Conservation (phyloP, 2,797 vertebrate species). For the Hylomyscus alleni region DNA sequence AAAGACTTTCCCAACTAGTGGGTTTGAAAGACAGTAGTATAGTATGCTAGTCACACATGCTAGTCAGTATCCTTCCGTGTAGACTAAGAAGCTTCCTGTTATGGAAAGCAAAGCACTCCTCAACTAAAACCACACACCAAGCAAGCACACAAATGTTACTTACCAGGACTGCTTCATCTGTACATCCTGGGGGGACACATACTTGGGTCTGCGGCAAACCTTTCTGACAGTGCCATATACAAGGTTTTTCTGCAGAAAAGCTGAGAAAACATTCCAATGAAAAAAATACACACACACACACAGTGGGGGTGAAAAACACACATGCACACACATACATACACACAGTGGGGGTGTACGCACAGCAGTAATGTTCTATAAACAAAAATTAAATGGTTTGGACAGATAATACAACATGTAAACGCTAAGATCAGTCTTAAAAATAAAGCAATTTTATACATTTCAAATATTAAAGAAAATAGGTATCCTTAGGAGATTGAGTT, state of each 20-base stretch:
- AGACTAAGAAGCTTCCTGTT: background rate
- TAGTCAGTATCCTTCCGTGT: background rate
- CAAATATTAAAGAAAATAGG: conserved; percentile 79
- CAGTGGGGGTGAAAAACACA: background rate
- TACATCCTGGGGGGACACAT: conserved; percentile 91
- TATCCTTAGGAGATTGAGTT: conserved; percentile 73
- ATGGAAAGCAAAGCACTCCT: background rate
- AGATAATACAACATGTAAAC: conserved; percentile 60
- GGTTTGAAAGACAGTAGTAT: background rate
- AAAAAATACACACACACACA: background rate
- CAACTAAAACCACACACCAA: background rate
- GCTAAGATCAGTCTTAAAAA: conserved; percentile 61
- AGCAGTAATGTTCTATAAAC: conserved; percentile 66
- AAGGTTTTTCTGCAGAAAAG: conserved; percentile 93
- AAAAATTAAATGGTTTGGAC: conserved; percentile 74
- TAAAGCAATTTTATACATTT: conserved; percentile 73
- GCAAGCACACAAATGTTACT: background rate
- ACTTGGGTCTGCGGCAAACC: conserved; percentile 93
- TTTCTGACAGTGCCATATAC: conserved; percentile 89
- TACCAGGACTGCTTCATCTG: conserved; percentile 84
- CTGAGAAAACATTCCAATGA: conserved; percentile 80
- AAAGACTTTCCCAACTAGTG: background rate
- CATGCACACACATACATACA: background rate
- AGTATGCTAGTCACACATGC: background rate
- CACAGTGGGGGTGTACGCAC: background rate